Evolutionary conservation across 2,888 invertebrate genomes (phyloP), one percentile per base, ranked within the genome.

Genomic region (Atrina japonica): DNA sequence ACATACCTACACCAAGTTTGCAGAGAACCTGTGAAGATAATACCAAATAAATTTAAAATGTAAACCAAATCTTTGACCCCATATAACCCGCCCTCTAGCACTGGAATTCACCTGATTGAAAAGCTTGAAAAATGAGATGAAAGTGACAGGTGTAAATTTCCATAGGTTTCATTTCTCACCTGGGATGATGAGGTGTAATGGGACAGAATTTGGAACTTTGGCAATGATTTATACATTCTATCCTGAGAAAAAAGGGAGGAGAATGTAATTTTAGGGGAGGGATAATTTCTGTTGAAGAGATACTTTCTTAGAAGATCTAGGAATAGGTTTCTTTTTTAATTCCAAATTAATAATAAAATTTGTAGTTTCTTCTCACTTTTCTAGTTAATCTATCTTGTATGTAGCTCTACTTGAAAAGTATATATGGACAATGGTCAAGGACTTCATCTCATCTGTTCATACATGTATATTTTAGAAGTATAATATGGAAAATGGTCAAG

Each of bases 121-220:
- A 30, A 52, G 53, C 27, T 52, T 45, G 60, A 60, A 67, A 67
- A 60, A 45, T 30, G 60, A 60, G 67, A 67, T 29, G 67, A 67
- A 67, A 67, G 67, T 67, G 67, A 67, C 67, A 67, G 67, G 67
- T 67, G 67, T 67, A 67, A 60, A 53, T 67, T 66, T 58, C 50
- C 58, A 66, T 58, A 56, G 56, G 59, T 66, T 49, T 66, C 49
- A 49, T 49, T 49, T 61, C 47, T 49, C 61, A 49, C 35, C 29
- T 49, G 45, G 29, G 49, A 23, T 45, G 23, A 27, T 41, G 45
- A 45, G 59, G 45, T 35, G 59, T 59, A 43, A 59, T 43, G 40
- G n/a, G 16, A 27, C 35, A 35, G 35, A 35, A 35, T 35, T 45
- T 9, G 47, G 41, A 59, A 59, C 59, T 45, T 59, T 59, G 43